Conservation (phyloP, 1,140 invertebrate genomes). For the Drosophila malerkotliana region DNA sequence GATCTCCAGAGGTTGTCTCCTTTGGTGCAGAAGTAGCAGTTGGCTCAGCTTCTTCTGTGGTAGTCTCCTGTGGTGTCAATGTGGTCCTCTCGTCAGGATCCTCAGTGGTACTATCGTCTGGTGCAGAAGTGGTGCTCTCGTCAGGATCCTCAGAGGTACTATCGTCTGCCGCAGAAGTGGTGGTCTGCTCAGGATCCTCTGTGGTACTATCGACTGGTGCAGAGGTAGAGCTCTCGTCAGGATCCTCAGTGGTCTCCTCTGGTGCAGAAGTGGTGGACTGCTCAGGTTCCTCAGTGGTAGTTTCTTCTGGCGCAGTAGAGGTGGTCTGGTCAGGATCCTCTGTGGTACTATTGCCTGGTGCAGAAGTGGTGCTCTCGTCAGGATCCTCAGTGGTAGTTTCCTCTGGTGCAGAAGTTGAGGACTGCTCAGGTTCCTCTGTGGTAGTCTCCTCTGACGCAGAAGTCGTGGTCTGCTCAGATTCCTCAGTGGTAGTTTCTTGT, state of each 20-base stretch:
- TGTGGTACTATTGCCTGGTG: too few relatives aligned
- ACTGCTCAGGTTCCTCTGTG: neutral
- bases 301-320: neutral
- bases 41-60: neutral
- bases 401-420: neutral
- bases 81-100: constrained; percentile 3
- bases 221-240: too few relatives aligned
- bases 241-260: too few relatives aligned
- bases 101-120: neutral
- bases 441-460: neutral
- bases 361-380: neutral
- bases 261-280: neutral
- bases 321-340: neutral
- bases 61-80: neutral
- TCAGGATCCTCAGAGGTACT: too few relatives aligned
- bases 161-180: too few relatives aligned
- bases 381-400: neutral
- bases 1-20: neutral
- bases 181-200: too few relatives aligned
- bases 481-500: neutral
- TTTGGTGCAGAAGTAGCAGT: neutral
- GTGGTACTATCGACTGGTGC: too few relatives aligned
- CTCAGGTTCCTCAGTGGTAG: neutral
- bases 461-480: neutral
- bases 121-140: too few relatives aligned